phyloP scores from a whole-genome alignment of 2,797 vertebrate species.

The Lagorchestes hirsutus region DNA sequence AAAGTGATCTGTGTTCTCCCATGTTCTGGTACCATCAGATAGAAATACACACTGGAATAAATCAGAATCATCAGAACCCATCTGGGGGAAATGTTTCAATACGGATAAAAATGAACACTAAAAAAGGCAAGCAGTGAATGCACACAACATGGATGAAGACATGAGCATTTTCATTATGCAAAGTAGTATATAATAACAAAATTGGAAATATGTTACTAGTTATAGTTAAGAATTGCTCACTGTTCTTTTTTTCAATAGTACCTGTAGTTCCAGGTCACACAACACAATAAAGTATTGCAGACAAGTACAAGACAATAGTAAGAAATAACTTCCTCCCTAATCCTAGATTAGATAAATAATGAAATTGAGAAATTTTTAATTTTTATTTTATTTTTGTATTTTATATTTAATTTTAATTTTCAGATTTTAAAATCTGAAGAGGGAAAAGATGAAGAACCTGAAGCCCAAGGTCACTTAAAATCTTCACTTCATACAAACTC shows the following conservation, averaged over 20 bases:
- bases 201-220: not conserved
- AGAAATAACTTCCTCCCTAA: not conserved
- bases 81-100: not conserved
- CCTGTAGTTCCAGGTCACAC: not conserved
- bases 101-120: not conserved
- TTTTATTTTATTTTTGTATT: too few species aligned
- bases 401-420: too few species aligned
- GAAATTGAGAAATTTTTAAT: not conserved
- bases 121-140: not conserved
- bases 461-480: not conserved
- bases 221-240: not conserved
- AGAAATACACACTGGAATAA: not conserved
- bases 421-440: not conserved
- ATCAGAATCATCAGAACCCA: not conserved
- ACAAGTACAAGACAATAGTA: not conserved
- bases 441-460: not conserved
- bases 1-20: not conserved
- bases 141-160: not conserved
- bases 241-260: not conserved
- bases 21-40: not conserved
- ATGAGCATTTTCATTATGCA: not conserved
- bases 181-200: not conserved
- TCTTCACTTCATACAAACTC: not conserved
- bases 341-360: not conserved
- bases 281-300: not conserved